Base-by-base conservation (phyloP, 2,797 vertebrate species). In the Myiothlypis chrysogaster region DNA sequence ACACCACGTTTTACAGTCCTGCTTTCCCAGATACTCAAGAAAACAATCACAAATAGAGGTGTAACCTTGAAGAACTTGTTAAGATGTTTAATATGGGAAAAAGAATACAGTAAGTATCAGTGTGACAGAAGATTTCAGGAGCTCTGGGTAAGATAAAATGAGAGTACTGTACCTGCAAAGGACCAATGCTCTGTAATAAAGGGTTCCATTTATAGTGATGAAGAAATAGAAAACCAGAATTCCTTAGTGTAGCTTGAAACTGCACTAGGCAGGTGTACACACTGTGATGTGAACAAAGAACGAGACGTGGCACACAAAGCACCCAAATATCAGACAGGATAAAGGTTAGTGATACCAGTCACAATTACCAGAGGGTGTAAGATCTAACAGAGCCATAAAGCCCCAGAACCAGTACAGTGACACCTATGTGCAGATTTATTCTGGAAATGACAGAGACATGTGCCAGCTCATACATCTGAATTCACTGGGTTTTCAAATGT, bases 191-290 rank as follows among this genome's bases (percentile, higher is more conserved):
- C 60, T 83, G 13, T 52, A 50, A 70, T 52, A 65, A 41, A 56
- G 34, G 21, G 12, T 35, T 86, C 37, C 8, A 49, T 73, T 87
- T 64, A 59, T 2, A 52, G 17, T 34, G 12, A 83, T 15, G 34
- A 91, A 76, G 24, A 71, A 83, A 64, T 8, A 85, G 28, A 84
- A 84, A 79, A 64, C 32, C 28, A 30, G 63, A 94, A 55, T n/a
- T n/a, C 23, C 14, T 59, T 65, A 8, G 27, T 39, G n/a, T 28
- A 76, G 41, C 34, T 72, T 25, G 14, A 44, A 35, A 28, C 41
- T 91, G 56, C 56, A 77, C n/a, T 55, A 64, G 41, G 50, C 3
- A 6, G n/a, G 9, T 12, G 16, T 25, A 53, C 25, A 72, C 0
- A 0, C 34, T 41, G 21, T 0, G 0, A 12, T 10, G 17, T 7